Base-by-base conservation (phyloP, 2,888 invertebrate genomes). In the Lapara coniferarum region DNA sequence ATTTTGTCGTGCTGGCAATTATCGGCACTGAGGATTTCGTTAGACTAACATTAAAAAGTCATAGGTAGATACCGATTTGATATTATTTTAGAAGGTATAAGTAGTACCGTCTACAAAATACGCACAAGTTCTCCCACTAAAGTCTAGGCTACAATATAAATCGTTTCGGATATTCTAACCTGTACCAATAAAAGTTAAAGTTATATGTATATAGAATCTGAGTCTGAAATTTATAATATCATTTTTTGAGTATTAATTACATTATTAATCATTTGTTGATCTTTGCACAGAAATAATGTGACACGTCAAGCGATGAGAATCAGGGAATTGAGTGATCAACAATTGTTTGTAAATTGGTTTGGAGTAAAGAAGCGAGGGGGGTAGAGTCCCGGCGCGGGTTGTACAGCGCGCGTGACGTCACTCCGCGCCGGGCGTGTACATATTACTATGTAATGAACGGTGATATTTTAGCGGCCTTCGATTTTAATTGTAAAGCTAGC, bases 391-490 rank as follows among this genome's bases (percentile, higher is more conserved):
- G 75, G 44, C 63, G 63, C 49, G 16, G 72, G 74, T 74, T 89
- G 89, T 89, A 90, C 77, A 89, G 89, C 89, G 73, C 78, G 79
- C 77, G 81, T 80, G 80, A 6, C 46, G 57, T 67, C 37, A 55
- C 37, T 37, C 14, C 30, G 68, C 37, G 77, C 75, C 75, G 75
- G 75, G 73, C 72, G 55, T 91, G 90, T 91, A 92, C 84, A 92
- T 91, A 92, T 85, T 89, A 89, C 81, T 81, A 85, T 82, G 85
- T 91, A 92, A 91, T 91, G 89, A 92, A 91, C 89, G 89, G 93
- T 93, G 93, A 93, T 93, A 93, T 90, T 86, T 89, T 93, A 93
- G 93, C 93, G 93, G 93, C 93, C 93, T 93, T 93, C 89, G 90
- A 93, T 92, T 91, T 89, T 88, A 92, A 90, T 91, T 92, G 91